A percentile compares a stretch with the other conserved stretches of the same genome.
phyloP scores from a whole-genome alignment of 1,140 invertebrate genomes.

The Scaptomyza montana region DNA sequence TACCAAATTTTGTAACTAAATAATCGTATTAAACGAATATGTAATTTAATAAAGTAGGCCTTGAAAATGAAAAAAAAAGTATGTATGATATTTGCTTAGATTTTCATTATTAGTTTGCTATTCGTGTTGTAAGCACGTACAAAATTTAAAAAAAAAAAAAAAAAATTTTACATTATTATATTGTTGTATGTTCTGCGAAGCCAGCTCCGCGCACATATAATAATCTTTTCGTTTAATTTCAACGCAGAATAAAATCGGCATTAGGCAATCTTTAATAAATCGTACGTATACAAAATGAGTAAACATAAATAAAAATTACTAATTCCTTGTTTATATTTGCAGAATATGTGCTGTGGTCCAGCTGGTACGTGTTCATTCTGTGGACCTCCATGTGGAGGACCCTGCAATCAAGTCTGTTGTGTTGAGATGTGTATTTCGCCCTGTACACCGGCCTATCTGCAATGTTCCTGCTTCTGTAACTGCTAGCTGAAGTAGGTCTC shows the following conservation, averaged over 20 bases:
- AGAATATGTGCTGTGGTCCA: conserved; percentile 69
- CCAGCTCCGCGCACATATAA: not conserved
- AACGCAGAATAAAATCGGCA: too few species aligned
- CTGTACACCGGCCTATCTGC: conserved; percentile 63
- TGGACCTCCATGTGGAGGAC: conserved; percentile 48
- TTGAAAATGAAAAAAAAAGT: not conserved
- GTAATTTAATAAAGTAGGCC: conserved; percentile 4
- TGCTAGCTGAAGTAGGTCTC: not conserved
- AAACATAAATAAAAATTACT: too few species aligned
- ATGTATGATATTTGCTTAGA: not conserved
- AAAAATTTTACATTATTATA: conserved; percentile 41
- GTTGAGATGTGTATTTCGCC: conserved; percentile 57
- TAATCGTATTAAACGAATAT: too few species aligned
- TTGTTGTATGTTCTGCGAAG: conserved; percentile 34
- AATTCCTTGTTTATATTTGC: not conserved
- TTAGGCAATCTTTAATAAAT: not conserved
- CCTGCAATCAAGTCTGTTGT: conserved; percentile 46
- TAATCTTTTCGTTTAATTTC: not conserved
- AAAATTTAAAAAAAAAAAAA: conserved; percentile 16
- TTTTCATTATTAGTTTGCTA: conserved; percentile 23
- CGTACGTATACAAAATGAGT: conserved; percentile 13
- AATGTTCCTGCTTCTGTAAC: conserved; percentile 40
- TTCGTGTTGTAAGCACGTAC: conserved; percentile 45
- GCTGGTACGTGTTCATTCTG: conserved; percentile 52
- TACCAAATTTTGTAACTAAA: too few species aligned